Evolutionary conservation across 2,888 invertebrate species (phyloP).

Genomic region (Plebejus argus): DNA sequence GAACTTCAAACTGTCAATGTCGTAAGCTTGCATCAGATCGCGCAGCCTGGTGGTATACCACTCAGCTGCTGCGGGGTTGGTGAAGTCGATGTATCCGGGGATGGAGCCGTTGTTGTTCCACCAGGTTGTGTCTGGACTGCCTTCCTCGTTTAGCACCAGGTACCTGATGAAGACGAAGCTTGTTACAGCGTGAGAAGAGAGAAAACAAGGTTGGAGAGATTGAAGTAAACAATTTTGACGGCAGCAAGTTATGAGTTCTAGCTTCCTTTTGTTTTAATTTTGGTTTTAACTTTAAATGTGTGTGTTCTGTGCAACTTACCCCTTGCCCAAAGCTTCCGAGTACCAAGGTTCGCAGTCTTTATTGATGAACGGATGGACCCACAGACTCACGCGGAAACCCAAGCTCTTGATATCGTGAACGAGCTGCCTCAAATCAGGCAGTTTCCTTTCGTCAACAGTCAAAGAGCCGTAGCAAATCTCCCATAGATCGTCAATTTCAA

Average conservation of each 20-base stretch:
- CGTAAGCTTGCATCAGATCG: conserved; percentile 80
- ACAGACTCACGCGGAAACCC: conserved; percentile 88
- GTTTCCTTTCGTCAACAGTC: conserved; percentile 85
- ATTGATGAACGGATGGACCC: conserved; percentile 94
- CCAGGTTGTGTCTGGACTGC: conserved; percentile 74
- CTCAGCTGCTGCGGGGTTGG: conserved; percentile 83
- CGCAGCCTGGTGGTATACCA: conserved; percentile 80
- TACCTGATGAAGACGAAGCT: conserved; percentile 54
- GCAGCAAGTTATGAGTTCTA: too few relatives aligned
- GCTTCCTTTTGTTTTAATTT: too few relatives aligned
- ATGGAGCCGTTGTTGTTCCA: conserved; percentile 78
- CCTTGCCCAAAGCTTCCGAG: conserved; percentile 77
- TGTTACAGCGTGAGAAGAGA: too few relatives aligned
- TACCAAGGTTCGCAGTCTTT: conserved; percentile 84
- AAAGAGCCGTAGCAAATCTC: conserved; percentile 92
- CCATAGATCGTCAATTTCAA: conserved; percentile 95
- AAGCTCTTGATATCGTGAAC: conserved; percentile 81
- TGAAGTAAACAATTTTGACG: too few relatives aligned
- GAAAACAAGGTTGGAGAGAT: too few relatives aligned
- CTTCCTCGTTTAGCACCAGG: conserved; percentile 75
- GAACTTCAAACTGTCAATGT: conserved; percentile 89
- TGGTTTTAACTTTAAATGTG: too few relatives aligned
- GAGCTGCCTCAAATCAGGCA: conserved; percentile 84
- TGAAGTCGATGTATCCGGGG: conserved; percentile 86
- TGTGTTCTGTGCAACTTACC: conserved; percentile 58